Base-by-base conservation (phyloP, 2,113 vertebrate genomes). In the Indicator indicator region DNA sequence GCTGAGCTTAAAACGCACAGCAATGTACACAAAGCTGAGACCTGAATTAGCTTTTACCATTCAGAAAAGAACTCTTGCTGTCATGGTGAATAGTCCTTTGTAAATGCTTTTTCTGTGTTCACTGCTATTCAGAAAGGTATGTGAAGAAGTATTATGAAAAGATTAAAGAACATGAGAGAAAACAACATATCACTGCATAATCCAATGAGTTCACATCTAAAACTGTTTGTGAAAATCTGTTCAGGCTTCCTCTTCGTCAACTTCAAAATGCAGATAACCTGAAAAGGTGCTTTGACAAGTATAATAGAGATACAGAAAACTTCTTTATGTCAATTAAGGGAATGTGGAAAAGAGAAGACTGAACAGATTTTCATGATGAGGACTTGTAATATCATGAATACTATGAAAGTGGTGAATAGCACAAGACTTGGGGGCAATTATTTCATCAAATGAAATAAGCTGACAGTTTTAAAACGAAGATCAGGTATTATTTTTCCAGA, bases 121-220 rank as follows among this genome's bases (percentile, higher is more conserved):
- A 74, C n/a, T 68, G 48, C 33, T 23, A 60, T 38, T 92, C 38
- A 64, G 63, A 74, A 74, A 92, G 18, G 15, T 62, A 81, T 81
- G 65, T 14, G 90, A 81, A 78, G 73, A 81, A 89, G 75, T 90
- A 71, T 82, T 89, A 64, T 74, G 33, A 75, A 94, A 95, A 84
- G 70, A 78, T 75, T 81, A 84, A 88, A 38, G 33, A 81, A 87
- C 42, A 72, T 21, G 86, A 72, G 38, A 64, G 70, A 90, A 94
- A 86, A 64, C 28, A 89, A 38, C 26, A 64, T 60, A 42, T 28
- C 32, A 54, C 26, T 64, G 20, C 15, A 48, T 82, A 81, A 90
- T 84, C 73, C 48, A 19, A 82, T 26, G 18, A 92, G 16, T 69
- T 16, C 38, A 68, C 9, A 48, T 38, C 54, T 68, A 38, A 21